phyloP scores from a whole-genome alignment of 2,113 vertebrate species.

The Dermatemys mawii region DNA sequence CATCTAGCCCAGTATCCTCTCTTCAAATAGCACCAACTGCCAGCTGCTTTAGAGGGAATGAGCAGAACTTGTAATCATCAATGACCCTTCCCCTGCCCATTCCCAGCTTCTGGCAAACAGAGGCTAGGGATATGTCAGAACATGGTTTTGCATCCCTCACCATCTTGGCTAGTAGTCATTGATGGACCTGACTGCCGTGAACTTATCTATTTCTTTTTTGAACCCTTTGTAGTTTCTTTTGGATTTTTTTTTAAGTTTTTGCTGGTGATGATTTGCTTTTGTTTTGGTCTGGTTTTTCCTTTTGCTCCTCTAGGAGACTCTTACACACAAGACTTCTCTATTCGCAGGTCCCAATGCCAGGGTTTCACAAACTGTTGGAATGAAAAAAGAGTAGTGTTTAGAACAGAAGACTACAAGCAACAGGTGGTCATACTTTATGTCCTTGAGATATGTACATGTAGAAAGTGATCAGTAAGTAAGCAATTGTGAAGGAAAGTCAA shows the following conservation, averaged over 20 bases:
- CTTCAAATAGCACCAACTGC: too few species aligned
- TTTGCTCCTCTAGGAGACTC: neutral
- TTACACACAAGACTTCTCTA: too few species aligned
- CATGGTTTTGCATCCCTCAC: too few species aligned
- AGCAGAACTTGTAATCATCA: too few species aligned
- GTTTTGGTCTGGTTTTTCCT: neutral
- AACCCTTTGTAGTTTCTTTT: neutral
- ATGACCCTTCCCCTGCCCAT: too few species aligned
- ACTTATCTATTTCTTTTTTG: too few species aligned
- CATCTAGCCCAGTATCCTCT: too few species aligned
- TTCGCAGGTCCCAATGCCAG: neutral
- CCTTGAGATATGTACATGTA: neutral
- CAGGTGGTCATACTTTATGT: fast-evolving
- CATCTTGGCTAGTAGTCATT: too few species aligned
- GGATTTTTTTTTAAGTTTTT: neutral
- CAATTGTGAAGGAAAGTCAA: neutral
- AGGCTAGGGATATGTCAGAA: too few species aligned
- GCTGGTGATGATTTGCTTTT: neutral
- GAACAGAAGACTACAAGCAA: neutral
- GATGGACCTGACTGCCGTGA: too few species aligned
- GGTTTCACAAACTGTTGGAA: neutral
- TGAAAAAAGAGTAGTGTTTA: neutral
- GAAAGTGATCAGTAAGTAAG: neutral
- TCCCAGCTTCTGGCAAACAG: too few species aligned
- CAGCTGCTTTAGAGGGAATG: too few species aligned